Conservation (phyloP, 2,888 invertebrate species). For the Octonoba sinensis region DNA sequence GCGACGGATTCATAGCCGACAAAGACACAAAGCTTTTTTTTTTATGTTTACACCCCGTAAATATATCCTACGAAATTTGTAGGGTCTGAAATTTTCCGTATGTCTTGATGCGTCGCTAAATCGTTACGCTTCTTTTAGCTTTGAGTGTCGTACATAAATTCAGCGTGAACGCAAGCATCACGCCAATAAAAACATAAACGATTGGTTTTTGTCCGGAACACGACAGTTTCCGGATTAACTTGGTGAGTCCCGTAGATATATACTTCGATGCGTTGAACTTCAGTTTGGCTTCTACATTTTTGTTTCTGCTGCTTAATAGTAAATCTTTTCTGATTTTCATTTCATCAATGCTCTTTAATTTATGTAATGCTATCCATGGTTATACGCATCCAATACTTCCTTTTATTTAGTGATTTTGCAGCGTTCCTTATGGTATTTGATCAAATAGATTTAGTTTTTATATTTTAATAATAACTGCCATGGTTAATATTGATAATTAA, state of each 20-base stretch:
- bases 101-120: conserved; percentile 25
- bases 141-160: conserved; percentile 25
- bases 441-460: too few relatives aligned
- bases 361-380: too few relatives aligned
- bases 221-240: conserved; percentile 19
- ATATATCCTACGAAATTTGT: conserved; percentile 11
- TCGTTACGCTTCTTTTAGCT: conserved; percentile 29
- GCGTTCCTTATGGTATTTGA: too few relatives aligned
- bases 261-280: conserved; percentile 10
- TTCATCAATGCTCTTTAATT: too few relatives aligned
- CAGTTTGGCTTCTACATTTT: background rate
- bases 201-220: conserved; percentile 18
- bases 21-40: conserved; percentile 15
- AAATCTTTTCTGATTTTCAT: too few relatives aligned
- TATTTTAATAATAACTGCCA: too few relatives aligned
- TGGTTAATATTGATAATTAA: too few relatives aligned
- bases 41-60: conserved; percentile 18
- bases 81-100: conserved; percentile 23
- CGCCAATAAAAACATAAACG: conserved; percentile 36
- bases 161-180: background rate
- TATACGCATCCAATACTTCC: too few relatives aligned
- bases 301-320: too few relatives aligned
- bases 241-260: background rate
- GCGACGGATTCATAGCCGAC: background rate
- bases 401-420: too few relatives aligned